These are phyloP conservation scores for Syrista parreyssii DNA, from an alignment of 2,888 invertebrate species.

Conservation along the genomic window DNA sequence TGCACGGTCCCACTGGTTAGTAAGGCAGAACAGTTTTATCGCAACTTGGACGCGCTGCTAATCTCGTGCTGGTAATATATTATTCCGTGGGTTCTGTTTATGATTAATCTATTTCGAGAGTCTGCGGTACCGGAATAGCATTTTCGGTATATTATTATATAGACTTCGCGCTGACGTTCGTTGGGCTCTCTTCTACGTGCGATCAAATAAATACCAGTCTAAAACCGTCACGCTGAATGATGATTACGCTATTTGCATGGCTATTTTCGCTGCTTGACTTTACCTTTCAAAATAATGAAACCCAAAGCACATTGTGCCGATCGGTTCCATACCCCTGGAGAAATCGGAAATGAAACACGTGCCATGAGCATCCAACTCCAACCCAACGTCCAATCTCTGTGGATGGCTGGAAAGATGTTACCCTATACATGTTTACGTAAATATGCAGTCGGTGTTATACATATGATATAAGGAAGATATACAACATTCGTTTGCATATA, in stretches of 20 bases:
- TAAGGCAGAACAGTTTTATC: not conserved
- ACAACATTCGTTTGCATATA: not conserved
- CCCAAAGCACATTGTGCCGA: not conserved
- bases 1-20: not conserved
- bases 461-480: not conserved
- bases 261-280: conserved; percentile 10
- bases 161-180: conserved; percentile 18
- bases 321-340: not conserved
- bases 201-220: conserved; percentile 20
- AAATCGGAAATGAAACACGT: not conserved
- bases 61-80: not conserved
- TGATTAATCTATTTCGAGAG: conserved; percentile 15
- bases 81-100: not conserved
- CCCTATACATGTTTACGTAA: not conserved
- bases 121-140: conserved; percentile 7
- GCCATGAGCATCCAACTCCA: not conserved
- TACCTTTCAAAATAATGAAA: not conserved
- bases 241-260: conserved; percentile 14
- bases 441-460: not conserved
- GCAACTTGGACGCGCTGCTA: not conserved
- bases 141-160: conserved; percentile 16
- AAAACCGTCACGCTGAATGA: conserved; percentile 8
- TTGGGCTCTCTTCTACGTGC: not conserved
- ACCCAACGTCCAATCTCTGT: not conserved
- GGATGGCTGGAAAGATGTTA: not conserved